Percentiles rank a stretch among this genome's conserved stretches.
These are phyloP conservation scores for Vulpes vulpes DNA, from an alignment of 2,113 vertebrate species.

Conservation along the genomic window DNA sequence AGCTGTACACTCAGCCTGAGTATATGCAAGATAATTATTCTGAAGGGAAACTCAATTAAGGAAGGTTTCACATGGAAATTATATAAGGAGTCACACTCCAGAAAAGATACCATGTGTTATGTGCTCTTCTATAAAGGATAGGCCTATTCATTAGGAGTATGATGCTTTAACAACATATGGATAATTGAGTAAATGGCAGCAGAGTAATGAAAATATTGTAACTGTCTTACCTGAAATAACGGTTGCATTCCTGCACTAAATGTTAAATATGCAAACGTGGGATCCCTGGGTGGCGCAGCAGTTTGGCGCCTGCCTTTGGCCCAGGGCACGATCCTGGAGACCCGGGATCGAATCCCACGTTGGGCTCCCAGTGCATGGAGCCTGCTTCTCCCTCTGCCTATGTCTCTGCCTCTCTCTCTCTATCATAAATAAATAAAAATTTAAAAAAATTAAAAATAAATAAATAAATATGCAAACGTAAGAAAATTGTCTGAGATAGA, in stretches of 20 bases:
- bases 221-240: background rate
- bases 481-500: background rate
- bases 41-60: background rate
- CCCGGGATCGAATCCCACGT: too few relatives aligned
- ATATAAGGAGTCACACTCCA: background rate
- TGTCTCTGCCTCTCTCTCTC: too few relatives aligned
- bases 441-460: too few relatives aligned
- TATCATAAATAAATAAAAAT: too few relatives aligned
- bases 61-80: background rate
- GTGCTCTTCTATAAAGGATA: background rate
- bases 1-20: background rate
- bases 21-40: background rate
- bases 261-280: background rate
- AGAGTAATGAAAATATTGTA: background rate
- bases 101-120: background rate
- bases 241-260: background rate
- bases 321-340: too few relatives aligned
- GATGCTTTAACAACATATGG: background rate
- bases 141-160: background rate
- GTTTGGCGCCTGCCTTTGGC: too few relatives aligned
- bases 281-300: too few relatives aligned
- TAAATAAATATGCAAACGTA: background rate
- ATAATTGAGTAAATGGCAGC: background rate
- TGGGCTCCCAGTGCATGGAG: too few relatives aligned
- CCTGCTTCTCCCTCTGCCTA: too few relatives aligned